A percentile compares a stretch with the other conserved stretches of the same genome.
phyloP scores from a whole-genome alignment of 1,140 invertebrate genomes.

The Thaumetopoea pityocampa region DNA sequence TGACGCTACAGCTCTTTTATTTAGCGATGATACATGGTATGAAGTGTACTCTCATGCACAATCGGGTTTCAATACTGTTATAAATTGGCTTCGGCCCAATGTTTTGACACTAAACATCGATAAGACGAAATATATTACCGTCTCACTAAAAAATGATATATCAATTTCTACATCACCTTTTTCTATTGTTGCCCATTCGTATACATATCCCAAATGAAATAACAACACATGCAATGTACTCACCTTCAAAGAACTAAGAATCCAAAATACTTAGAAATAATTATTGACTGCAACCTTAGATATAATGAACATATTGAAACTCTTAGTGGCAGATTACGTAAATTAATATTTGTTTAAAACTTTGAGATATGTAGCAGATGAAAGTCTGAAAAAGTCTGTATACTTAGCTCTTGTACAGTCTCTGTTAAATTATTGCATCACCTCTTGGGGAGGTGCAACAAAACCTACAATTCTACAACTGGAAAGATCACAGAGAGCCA shows the following conservation, averaged over 20 bases:
- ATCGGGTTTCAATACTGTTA: too few relatives aligned
- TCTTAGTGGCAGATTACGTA: neutral
- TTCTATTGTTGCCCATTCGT: too few relatives aligned
- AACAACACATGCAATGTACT: neutral
- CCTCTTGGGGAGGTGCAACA: neutral
- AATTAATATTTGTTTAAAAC: neutral
- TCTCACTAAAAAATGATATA: too few relatives aligned
- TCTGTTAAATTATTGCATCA: neutral
- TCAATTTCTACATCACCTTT: too few relatives aligned
- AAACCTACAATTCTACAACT: neutral
- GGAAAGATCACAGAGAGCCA: neutral
- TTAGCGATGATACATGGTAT: neutral
- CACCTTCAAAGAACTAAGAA: neutral
- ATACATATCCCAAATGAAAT: too few relatives aligned
- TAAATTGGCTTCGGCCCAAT: too few relatives aligned
- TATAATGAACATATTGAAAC: neutral
- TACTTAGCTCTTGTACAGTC: neutral
- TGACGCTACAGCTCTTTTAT: neutral
- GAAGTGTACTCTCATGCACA: neutral
- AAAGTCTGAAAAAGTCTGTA: neutral
- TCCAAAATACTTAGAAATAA: neutral
- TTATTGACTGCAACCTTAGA: neutral
- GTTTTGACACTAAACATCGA: too few relatives aligned
- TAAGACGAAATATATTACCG: too few relatives aligned
- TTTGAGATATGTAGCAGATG: neutral